These are phyloP conservation scores for Trematomus loennbergii DNA, from an alignment of 2,113 vertebrate species.

Conservation along the genomic window DNA sequence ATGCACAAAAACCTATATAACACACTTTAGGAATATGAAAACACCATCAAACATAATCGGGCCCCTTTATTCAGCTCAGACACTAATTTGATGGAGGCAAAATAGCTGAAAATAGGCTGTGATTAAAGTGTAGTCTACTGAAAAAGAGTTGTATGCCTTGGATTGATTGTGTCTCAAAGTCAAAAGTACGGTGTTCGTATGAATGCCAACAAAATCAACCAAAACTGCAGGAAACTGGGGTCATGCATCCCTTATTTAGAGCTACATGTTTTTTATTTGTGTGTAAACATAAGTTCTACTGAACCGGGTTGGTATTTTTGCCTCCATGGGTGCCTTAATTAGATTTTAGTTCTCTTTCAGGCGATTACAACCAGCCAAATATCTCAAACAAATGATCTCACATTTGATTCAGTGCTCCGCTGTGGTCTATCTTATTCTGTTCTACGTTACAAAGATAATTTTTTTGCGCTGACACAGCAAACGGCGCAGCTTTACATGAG, in stretches of 20 bases:
- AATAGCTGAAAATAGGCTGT: neutral
- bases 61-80: conserved; percentile 11
- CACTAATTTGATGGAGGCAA: neutral
- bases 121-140: neutral
- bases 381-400: conserved; percentile 6
- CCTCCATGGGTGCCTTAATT: neutral
- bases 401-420: conserved; percentile 10
- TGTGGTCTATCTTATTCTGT: conserved; percentile 16
- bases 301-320: neutral
- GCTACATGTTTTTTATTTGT: neutral
- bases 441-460: conserved; percentile 4
- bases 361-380: neutral
- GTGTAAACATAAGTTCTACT: neutral
- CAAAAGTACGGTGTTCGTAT: too few species aligned
- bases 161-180: neutral
- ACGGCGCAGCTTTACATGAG: conserved; percentile 1
- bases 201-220: neutral
- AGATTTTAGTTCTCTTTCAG: neutral
- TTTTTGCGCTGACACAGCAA: conserved; percentile 48
- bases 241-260: neutral
- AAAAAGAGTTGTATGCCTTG: neutral
- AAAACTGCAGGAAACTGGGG: neutral
- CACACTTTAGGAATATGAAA: too few species aligned
- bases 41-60: too few species aligned
- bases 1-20: too few species aligned